These are phyloP conservation scores for Etheostoma spectabile DNA, from an alignment of 2,113 vertebrate genomes.

Conservation along the genomic window DNA sequence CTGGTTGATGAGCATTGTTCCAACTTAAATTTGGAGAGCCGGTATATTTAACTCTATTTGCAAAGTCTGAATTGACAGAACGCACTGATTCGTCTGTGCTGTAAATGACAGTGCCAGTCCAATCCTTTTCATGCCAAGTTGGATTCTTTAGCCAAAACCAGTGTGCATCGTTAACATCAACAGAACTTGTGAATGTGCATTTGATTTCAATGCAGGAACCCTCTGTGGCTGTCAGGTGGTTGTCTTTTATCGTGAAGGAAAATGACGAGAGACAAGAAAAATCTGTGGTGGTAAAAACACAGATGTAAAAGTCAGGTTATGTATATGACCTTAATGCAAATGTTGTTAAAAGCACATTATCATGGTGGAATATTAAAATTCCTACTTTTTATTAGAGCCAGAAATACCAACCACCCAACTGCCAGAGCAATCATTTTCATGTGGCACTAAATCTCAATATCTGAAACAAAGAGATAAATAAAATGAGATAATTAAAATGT, in stretches of 20 bases:
- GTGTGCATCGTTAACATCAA: rapidly evolving
- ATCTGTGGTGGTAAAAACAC: conserved; percentile 37
- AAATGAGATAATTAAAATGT: too few relatives aligned
- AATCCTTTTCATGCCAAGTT: rapidly evolving
- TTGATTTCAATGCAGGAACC: conserved; percentile 75
- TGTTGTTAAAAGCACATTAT: not conserved
- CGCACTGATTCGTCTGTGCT: not conserved
- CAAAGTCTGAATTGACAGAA: conserved; percentile 34
- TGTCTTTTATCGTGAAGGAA: not conserved
- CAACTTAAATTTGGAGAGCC: rapidly evolving
- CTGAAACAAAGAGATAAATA: conserved; percentile 14
- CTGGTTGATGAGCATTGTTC: rapidly evolving
- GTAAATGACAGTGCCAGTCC: conserved; percentile 43
- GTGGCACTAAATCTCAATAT: not conserved
- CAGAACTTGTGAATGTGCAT: rapidly evolving
- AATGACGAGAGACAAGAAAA: too few relatives aligned
- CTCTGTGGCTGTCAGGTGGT: not conserved
- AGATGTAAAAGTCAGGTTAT: not conserved
- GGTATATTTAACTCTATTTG: conserved; percentile 44
- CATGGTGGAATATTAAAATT: not conserved
- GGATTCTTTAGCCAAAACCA: conserved; percentile 78
- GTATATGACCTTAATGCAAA: not conserved
- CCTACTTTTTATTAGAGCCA: conserved; percentile 43
- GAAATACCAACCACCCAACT: conserved; percentile 12
- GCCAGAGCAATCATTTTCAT: conserved; percentile 38